Conservation (phyloP, 2,888 invertebrate genomes). For the Emesis russula region DNA sequence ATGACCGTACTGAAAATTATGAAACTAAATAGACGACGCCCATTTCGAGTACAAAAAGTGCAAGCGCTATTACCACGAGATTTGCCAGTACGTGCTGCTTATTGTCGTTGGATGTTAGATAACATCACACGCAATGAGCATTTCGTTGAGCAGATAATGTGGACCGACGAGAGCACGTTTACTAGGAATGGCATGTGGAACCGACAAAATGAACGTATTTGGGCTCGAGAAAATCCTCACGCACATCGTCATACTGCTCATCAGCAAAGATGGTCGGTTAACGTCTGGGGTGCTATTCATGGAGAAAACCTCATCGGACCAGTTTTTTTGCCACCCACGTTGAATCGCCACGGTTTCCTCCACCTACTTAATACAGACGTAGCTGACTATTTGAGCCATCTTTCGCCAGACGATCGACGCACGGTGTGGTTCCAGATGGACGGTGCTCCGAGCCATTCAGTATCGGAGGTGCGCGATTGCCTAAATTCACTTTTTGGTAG, state of each 20-base stretch:
- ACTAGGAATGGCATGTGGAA: background rate
- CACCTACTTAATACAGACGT: no score
- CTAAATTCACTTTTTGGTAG: background rate
- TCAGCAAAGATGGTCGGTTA: no score
- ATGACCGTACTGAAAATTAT: background rate
- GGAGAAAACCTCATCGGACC: no score
- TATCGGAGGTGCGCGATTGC: constrained; percentile 9
- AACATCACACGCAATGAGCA: background rate
- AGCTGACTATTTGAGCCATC: no score
- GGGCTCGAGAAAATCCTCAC: background rate
- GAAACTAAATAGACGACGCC: background rate
- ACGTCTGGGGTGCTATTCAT: no score
- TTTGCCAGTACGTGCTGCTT: background rate
- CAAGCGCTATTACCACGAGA: background rate
- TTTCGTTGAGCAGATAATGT: background rate
- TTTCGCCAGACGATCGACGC: background rate
- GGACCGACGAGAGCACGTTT: constrained; percentile 22
- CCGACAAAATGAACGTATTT: background rate
- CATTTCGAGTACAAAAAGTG: background rate
- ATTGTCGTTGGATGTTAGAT: background rate
- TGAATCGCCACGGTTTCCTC: no score
- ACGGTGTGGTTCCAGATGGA: constrained; percentile 19
- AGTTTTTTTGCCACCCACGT: no score
- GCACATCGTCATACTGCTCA: background rate
- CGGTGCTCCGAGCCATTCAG: constrained; percentile 27